These are phyloP conservation scores for Dromaius novaehollandiae DNA, from an alignment of 2,113 vertebrate genomes.

Conservation along the genomic window DNA sequence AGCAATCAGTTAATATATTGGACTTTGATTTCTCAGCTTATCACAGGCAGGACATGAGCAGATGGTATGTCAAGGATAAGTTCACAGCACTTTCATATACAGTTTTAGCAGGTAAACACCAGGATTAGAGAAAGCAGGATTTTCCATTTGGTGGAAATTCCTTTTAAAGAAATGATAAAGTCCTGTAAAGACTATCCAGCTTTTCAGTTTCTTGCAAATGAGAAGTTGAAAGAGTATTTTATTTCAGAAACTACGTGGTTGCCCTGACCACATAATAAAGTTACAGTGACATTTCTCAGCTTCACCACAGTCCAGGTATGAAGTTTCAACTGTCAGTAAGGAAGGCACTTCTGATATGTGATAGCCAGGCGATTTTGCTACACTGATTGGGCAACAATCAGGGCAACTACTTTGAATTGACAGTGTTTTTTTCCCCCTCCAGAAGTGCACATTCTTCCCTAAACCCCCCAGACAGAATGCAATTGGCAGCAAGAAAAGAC, in stretches of 20 bases:
- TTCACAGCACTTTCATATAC: neutral
- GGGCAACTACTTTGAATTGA: neutral
- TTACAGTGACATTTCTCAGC: neutral
- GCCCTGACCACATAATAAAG: neutral
- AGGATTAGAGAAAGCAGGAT: neutral
- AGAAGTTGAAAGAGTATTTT: neutral
- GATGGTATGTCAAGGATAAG: neutral
- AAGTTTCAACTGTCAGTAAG: neutral
- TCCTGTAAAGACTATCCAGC: neutral
- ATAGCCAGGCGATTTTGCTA: neutral
- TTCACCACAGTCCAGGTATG: neutral
- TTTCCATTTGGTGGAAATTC: neutral
- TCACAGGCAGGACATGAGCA: neutral
- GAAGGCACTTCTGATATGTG: neutral
- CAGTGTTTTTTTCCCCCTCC: neutral
- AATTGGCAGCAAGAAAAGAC: neutral
- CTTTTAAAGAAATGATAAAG: neutral
- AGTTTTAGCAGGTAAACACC: neutral
- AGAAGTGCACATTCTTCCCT: neutral
- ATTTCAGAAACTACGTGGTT: neutral
- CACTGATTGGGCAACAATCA: neutral
- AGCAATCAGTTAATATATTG: conserved; percentile 45
- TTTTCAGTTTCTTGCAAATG: neutral
- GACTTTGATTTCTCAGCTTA: neutral
- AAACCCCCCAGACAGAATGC: neutral